Conservation (phyloP, 2,888 invertebrate genomes). For the Gasteruption jaculator region DNA sequence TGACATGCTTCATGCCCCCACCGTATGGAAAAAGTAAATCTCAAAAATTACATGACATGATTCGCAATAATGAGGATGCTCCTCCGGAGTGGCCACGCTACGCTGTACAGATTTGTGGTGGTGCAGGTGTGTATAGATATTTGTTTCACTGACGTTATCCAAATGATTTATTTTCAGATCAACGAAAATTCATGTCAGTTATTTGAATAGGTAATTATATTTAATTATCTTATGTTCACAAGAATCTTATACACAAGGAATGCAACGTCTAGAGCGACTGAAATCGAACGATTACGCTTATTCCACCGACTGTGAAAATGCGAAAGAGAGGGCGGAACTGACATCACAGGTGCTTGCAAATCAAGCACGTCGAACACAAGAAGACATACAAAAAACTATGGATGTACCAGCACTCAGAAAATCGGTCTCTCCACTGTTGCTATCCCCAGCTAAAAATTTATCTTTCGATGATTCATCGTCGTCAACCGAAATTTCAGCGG, state of each 20-base stretch:
- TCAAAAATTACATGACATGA: not conserved
- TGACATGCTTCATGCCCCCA: not conserved
- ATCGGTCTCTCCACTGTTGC: too few species aligned
- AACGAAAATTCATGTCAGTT: too few species aligned
- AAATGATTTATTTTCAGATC: too few species aligned
- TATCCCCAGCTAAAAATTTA: too few species aligned
- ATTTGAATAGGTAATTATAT: not conserved
- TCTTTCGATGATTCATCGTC: too few species aligned
- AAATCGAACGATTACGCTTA: not conserved
- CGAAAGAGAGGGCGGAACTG: not conserved
- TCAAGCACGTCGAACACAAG: too few species aligned
- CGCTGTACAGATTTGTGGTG: not conserved
- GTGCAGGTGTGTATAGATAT: slow-evolving; percentile 2
- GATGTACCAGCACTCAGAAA: too few species aligned
- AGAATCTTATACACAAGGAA: not conserved
- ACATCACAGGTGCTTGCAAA: not conserved
- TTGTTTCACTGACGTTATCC: too few species aligned
- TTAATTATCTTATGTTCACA: not conserved
- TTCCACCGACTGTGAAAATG: not conserved
- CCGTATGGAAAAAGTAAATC: not conserved
- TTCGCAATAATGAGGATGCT: not conserved
- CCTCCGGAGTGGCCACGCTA: not conserved
- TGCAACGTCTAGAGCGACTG: not conserved
- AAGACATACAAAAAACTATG: too few species aligned
- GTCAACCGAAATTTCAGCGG: too few species aligned